Conservation (phyloP, 2,797 vertebrate species). For the Gymnopithys bicolor region DNA sequence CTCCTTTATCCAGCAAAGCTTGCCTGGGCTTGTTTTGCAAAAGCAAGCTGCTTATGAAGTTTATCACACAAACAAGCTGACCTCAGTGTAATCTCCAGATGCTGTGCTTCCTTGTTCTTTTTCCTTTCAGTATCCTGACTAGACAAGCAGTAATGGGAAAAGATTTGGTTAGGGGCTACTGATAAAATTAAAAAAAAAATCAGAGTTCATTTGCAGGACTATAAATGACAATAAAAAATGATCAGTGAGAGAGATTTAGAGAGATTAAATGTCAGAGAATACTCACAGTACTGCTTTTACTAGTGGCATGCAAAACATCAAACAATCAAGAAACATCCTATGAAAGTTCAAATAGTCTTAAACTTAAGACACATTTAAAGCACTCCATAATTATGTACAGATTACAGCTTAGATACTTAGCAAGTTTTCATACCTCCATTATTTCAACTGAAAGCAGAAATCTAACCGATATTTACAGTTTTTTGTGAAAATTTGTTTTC, state of each 20-base stretch:
- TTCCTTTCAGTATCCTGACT: background rate
- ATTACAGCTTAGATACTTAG: background rate
- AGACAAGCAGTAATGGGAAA: background rate
- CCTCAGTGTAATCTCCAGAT: background rate
- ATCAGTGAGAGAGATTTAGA: background rate
- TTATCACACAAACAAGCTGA: background rate
- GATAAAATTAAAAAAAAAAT: background rate
- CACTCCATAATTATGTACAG: fast-evolving
- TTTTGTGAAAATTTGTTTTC: background rate
- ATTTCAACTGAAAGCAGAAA: background rate
- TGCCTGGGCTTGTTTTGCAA: background rate
- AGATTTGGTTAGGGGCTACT: background rate
- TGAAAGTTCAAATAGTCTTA: background rate
- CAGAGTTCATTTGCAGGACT: background rate
- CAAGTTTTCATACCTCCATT: background rate
- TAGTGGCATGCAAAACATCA: background rate
- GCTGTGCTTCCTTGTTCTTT: background rate
- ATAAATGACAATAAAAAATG: background rate
- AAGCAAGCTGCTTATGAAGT: background rate
- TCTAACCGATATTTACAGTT: background rate
- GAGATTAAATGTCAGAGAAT: background rate
- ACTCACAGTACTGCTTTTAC: background rate
- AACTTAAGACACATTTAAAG: background rate
- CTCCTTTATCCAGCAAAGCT: background rate
- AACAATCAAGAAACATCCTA: background rate